phyloP scores from a whole-genome alignment of 2,888 invertebrate genomes.

The Halocaridina rubra region DNA sequence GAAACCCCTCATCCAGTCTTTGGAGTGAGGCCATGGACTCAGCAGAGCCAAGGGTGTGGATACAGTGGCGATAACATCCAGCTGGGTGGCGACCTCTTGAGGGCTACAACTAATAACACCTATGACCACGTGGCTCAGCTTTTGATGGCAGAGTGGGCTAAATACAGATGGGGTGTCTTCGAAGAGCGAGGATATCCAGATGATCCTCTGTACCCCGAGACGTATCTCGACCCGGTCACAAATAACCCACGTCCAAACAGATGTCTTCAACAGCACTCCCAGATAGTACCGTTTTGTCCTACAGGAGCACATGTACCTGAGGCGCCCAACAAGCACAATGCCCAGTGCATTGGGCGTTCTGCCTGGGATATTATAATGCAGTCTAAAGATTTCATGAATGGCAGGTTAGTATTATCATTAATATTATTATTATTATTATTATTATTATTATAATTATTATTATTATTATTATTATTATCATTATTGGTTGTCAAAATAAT shows the following conservation, averaged over 20 bases:
- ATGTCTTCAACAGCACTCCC: background rate
- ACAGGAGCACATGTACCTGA: background rate
- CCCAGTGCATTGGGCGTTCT: constrained; percentile 67
- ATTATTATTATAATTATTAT: too few relatives aligned
- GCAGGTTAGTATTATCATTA: constrained; percentile 38
- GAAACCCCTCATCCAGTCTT: constrained; percentile 70
- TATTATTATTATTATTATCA: too few relatives aligned
- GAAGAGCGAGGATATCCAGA: constrained; percentile 75
- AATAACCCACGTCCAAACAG: background rate
- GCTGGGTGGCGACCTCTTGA: constrained; percentile 67
- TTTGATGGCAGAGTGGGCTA: constrained; percentile 75
- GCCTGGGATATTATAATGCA: constrained; percentile 67
- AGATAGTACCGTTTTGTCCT: background rate
- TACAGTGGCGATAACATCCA: constrained; percentile 74
- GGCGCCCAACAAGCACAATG: constrained; percentile 67
- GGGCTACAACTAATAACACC: constrained; percentile 50
- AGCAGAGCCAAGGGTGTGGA: constrained; percentile 75
- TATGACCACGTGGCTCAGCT: constrained; percentile 66
- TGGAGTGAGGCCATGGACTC: constrained; percentile 73
- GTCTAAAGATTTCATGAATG: constrained; percentile 66
- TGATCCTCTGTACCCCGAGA: constrained; percentile 74
- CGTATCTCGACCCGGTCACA: constrained; percentile 67
- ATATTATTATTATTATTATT: background rate
- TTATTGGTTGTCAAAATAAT: too few relatives aligned
- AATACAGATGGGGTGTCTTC: constrained; percentile 77